These are phyloP conservation scores for Menidia beryllina DNA, from an alignment of 2,113 vertebrate species.

Conservation along the genomic window DNA sequence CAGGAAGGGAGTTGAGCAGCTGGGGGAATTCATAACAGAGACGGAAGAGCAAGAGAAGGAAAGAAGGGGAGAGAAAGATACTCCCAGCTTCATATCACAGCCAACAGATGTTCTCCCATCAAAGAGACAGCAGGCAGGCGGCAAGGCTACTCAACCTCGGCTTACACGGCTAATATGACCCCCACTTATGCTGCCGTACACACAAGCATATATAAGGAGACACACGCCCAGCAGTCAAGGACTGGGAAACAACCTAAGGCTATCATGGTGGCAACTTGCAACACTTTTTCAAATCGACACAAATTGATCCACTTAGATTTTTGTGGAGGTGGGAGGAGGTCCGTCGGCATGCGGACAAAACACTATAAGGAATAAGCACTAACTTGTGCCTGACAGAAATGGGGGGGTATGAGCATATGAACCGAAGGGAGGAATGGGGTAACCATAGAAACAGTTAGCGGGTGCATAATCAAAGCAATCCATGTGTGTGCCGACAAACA, in stretches of 20 bases:
- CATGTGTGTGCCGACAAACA: neutral
- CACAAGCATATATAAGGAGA: slow-evolving; percentile 13
- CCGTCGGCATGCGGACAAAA: slow-evolving; percentile 27
- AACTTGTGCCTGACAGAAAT: slow-evolving; percentile 48
- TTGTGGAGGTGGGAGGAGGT: slow-evolving; percentile 9
- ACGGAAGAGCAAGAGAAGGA: slow-evolving; percentile 40
- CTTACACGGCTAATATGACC: slow-evolving; percentile 74
- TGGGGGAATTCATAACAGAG: slow-evolving; percentile 70
- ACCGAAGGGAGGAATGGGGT: slow-evolving; percentile 37
- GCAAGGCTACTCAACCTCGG: slow-evolving; percentile 63
- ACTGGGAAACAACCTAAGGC: slow-evolving; percentile 46
- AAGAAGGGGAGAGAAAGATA: slow-evolving; percentile 54
- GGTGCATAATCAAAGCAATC: slow-evolving; percentile 36
- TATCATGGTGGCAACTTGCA: slow-evolving; percentile 55
- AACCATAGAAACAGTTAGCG: slow-evolving; percentile 71
- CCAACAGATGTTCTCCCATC: slow-evolving; percentile 79
- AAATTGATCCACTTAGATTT: slow-evolving; percentile 61
- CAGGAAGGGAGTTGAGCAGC: slow-evolving; percentile 61
- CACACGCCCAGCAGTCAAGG: slow-evolving; percentile 17
- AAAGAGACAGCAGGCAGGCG: slow-evolving; percentile 65
- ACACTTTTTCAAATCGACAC: slow-evolving; percentile 60
- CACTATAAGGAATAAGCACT: slow-evolving; percentile 26
- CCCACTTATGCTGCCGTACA: slow-evolving; percentile 21
- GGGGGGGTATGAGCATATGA: slow-evolving; percentile 26
- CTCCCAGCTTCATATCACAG: slow-evolving; percentile 77